Conservation (phyloP, 2,797 vertebrate species). For the Anableps anableps region DNA sequence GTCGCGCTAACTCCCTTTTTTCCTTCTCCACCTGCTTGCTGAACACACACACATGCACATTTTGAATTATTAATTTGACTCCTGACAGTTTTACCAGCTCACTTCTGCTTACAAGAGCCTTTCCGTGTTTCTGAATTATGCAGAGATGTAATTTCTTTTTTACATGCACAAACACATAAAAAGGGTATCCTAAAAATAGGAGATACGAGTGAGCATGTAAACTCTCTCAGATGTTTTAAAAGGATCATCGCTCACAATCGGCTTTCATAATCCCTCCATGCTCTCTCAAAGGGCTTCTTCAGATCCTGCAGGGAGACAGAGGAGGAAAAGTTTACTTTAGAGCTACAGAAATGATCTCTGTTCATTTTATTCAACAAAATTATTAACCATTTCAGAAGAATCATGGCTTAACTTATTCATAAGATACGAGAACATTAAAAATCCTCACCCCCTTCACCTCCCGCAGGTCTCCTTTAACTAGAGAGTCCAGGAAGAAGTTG, state of each 20-base stretch:
- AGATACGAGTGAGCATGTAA: neutral
- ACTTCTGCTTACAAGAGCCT: conserved; percentile 1
- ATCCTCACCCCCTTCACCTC: conserved; percentile 71
- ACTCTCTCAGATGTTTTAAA: neutral
- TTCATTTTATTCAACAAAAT: neutral
- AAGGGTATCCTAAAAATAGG: neutral
- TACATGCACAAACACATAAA: conserved; percentile 8
- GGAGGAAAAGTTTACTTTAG: conserved; percentile 2
- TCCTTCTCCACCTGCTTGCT: conserved; percentile 89
- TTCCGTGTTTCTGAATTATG: conserved; percentile 15
- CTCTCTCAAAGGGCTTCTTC: conserved; percentile 69
- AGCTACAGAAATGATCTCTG: neutral
- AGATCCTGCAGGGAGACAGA: conserved; percentile 48
- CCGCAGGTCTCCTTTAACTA: conserved; percentile 83
- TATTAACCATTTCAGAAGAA: neutral
- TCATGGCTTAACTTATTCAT: neutral
- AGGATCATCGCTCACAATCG: conserved; percentile 60
- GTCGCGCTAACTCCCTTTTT: conserved; percentile 86
- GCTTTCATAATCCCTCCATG: conserved; percentile 70
- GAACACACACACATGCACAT: conserved; percentile 33
- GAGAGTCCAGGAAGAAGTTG: conserved; percentile 86
- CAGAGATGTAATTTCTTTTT: conserved; percentile 7
- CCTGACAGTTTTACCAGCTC: neutral
- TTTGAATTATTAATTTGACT: conserved; percentile 4
- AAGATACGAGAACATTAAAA: neutral